These are phyloP conservation scores for Nephrocerus scutellatus DNA, from an alignment of 2,888 invertebrate genomes.

Conservation along the genomic window DNA sequence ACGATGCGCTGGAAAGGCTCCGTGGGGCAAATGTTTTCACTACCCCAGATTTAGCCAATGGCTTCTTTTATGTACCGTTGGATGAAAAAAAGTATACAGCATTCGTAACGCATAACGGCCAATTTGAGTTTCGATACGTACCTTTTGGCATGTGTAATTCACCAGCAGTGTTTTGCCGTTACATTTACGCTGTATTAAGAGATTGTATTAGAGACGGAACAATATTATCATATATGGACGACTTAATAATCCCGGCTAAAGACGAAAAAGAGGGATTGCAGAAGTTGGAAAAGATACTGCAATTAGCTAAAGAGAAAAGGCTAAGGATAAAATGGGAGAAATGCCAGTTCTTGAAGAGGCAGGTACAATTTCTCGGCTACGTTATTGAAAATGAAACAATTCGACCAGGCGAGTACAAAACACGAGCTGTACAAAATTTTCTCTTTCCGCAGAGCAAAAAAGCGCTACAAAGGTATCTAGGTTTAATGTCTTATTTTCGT, in stretches of 20 bases:
- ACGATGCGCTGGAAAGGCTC: conserved; percentile 15
- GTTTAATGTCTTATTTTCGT: conserved; percentile 17
- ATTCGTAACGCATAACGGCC: conserved; percentile 16
- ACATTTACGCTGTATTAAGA: conserved; percentile 1
- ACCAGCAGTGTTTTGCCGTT: conserved; percentile 6
- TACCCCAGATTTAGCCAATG: conserved; percentile 1
- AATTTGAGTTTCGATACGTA: conserved; percentile 14
- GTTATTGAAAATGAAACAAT: conserved; percentile 5
- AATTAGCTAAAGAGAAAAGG: background rate
- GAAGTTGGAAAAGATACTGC: conserved; percentile 4
- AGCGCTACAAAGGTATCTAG: conserved; percentile 13
- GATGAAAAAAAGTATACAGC: conserved; percentile 15
- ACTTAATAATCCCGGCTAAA: conserved; percentile 16
- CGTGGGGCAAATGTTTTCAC: conserved; percentile 8
- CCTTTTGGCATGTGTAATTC: conserved; percentile 16
- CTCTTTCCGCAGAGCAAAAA: conserved; percentile 9
- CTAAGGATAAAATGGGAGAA: conserved; percentile 9
- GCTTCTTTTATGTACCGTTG: conserved; percentile 9
- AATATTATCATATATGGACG: conserved; percentile 15
- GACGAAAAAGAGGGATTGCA: conserved; percentile 10
- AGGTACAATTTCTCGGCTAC: conserved; percentile 7
- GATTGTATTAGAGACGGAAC: conserved; percentile 1
- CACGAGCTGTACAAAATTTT: conserved; percentile 8
- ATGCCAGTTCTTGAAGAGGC: conserved; percentile 8
- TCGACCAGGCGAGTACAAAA: conserved; percentile 14